Conservation (phyloP, 1,140 invertebrate genomes). For the Chymomyza costata region DNA sequence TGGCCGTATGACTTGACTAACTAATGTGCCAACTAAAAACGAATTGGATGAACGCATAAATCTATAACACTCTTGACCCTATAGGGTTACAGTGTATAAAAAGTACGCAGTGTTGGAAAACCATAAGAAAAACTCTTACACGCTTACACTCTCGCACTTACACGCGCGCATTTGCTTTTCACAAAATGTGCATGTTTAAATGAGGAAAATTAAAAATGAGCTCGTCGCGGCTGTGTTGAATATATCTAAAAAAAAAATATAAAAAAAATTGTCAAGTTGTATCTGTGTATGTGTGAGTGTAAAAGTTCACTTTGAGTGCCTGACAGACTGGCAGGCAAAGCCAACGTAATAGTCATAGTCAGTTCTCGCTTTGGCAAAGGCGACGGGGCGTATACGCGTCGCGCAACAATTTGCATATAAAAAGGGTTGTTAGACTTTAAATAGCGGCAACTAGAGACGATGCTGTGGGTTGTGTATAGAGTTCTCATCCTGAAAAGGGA, state of each 20-base stretch:
- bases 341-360: constrained; percentile 27
- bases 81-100: too few species aligned
- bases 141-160: constrained; percentile 9
- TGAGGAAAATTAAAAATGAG: constrained; percentile 60
- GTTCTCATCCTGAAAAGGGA: too few species aligned
- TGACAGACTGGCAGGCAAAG: constrained; percentile 1
- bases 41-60: too few species aligned
- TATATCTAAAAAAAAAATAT: not conserved
- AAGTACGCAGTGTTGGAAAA: constrained; percentile 20
- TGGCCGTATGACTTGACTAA: too few species aligned
- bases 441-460: constrained; percentile 35
- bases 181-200: constrained; percentile 59
- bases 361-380: constrained; percentile 17
- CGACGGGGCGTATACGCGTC: constrained; percentile 54
- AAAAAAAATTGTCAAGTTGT: constrained; percentile 58
- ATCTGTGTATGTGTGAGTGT: not conserved
- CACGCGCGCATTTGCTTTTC: constrained; percentile 30
- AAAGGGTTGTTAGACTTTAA: constrained; percentile 73
- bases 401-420: constrained; percentile 72
- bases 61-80: too few species aligned
- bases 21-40: too few species aligned
- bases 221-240: constrained; percentile 16
- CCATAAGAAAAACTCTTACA: constrained; percentile 15
- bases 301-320: constrained; percentile 12
- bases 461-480: too few species aligned